phyloP scores from a whole-genome alignment of 2,113 vertebrate species.

The Picathartes gymnocephalus region DNA sequence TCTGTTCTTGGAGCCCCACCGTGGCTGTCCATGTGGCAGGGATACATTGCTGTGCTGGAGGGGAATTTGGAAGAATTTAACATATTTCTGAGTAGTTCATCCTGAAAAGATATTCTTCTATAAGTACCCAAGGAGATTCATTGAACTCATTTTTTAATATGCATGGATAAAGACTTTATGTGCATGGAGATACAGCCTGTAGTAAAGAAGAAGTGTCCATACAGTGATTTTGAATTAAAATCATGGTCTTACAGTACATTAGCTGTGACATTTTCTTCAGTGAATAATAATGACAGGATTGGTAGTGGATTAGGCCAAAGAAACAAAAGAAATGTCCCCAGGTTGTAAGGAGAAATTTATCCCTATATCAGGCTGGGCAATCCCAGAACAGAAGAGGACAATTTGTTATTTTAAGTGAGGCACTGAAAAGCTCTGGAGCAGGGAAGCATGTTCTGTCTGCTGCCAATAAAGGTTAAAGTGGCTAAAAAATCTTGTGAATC shows the following conservation, averaged over 20 bases:
- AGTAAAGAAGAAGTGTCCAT: background rate
- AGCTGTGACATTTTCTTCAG: constrained; percentile 22
- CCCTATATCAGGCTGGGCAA: background rate
- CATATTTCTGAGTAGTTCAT: background rate
- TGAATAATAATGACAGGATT: background rate
- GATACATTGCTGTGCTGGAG: background rate
- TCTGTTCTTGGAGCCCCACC: background rate
- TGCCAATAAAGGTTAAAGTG: background rate
- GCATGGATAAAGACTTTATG: background rate
- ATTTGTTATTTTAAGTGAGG: constrained; percentile 28
- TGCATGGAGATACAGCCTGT: background rate
- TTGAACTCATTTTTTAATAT: background rate
- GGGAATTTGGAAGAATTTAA: background rate
- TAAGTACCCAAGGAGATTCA: background rate
- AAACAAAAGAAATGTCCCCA: background rate
- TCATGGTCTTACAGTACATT: background rate
- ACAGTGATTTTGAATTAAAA: constrained; percentile 7
- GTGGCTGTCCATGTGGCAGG: background rate
- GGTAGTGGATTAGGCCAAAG: background rate
- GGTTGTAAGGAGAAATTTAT: constrained; percentile 5
- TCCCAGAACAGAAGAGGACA: background rate
- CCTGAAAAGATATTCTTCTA: background rate
- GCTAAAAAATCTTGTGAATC: background rate
- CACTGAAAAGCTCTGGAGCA: background rate
- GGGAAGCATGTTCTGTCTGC: background rate